Evolutionary conservation across 2,113 vertebrate species (phyloP), one percentile per base, ranked within the genome.

Genomic region (Salvelinus namaycush): DNA sequence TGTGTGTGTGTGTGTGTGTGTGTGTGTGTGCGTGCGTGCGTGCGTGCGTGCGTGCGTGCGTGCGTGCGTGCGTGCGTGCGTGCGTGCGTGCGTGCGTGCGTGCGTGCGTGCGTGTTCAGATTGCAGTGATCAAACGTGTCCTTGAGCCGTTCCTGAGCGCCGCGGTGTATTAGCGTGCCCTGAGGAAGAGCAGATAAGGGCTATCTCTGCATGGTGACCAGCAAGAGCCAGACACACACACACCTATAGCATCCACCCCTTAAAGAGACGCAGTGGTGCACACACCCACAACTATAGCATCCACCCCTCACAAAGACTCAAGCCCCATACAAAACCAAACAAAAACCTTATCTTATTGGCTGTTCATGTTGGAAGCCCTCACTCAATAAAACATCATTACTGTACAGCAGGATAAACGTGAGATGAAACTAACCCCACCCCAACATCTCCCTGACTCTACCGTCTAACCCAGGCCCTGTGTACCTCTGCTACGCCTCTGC

Each of bases 41-140:
- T 8, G 9, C 26, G n/a, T 26, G 22, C 5, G 48, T 49, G 31
- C 5, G 5, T 34, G 5, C 5, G 5, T 34, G 31, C 5, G 5
- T 34, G 31, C 0, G 1, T 16, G 51, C 14, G 51, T 54, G 68
- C 74, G 75, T 39, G 39, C 29, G 70, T 72, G 70, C 29, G 70
- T 72, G 70, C 27, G 70, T 72, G 70, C 31, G 70, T 72, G 26
- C 11, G 54, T 9, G 27, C 7, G 29, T 44, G 12, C 0, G 4
- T 39, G 48, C 62, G 13, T 62, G 24, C 16, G 3, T 62, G n/a
- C 20, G 2, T 74, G 73, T 72, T 13, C 13, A 66, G 64, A 66
- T 66, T 27, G 64, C 64, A 26, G 64, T 66, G 64, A 66, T 66
- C 64, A 66, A 66, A 66, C 22, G 26, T 66, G 64, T 66, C 64